A percentile compares a stretch with the other conserved stretches of the same genome.
Conservation (phyloP, 2,797 vertebrate species). For the Sparidentex hasta region DNA sequence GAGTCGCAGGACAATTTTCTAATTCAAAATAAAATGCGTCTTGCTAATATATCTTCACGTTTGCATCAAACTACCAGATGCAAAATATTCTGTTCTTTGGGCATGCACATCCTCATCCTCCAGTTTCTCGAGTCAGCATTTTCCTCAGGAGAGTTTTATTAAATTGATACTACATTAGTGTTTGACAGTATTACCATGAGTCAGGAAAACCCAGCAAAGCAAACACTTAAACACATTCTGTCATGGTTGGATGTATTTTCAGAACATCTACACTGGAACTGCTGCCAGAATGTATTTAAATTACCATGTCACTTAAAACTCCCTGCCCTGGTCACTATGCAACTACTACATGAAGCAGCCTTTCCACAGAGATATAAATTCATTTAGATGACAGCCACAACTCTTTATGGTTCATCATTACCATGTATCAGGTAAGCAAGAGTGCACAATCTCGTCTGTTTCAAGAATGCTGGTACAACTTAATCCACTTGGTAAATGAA, state of each 20-base stretch:
- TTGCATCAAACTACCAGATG: conserved; percentile 1
- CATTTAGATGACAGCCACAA: conserved; percentile 24
- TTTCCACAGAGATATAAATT: conserved; percentile 18
- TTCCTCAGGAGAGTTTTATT: conserved; percentile 2
- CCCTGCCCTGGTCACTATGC: conserved; percentile 19
- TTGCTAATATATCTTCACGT: not conserved
- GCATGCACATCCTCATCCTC: no score
- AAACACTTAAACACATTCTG: conserved; percentile 27
- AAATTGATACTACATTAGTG: not conserved
- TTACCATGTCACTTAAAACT: conserved; percentile 49
- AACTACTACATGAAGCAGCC: conserved; percentile 26
- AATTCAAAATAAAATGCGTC: not conserved
- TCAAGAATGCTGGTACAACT: conserved; percentile 2
- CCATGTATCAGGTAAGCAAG: conserved; percentile 13
- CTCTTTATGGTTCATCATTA: conserved; percentile 10
- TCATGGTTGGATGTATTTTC: conserved; percentile 25
- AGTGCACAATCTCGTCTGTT: not conserved
- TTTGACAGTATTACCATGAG: conserved; percentile 29
- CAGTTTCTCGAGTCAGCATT: conserved; percentile 7
- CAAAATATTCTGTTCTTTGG: conserved; percentile 1
- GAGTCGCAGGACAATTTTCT: not conserved
- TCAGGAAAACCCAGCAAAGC: conserved; percentile 33
- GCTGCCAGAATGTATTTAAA: conserved; percentile 41
- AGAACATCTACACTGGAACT: conserved; percentile 23
- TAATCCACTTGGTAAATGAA: not conserved